These are phyloP conservation scores for Graptemys geographica DNA, from an alignment of 2,797 vertebrate genomes.

Conservation along the genomic window DNA sequence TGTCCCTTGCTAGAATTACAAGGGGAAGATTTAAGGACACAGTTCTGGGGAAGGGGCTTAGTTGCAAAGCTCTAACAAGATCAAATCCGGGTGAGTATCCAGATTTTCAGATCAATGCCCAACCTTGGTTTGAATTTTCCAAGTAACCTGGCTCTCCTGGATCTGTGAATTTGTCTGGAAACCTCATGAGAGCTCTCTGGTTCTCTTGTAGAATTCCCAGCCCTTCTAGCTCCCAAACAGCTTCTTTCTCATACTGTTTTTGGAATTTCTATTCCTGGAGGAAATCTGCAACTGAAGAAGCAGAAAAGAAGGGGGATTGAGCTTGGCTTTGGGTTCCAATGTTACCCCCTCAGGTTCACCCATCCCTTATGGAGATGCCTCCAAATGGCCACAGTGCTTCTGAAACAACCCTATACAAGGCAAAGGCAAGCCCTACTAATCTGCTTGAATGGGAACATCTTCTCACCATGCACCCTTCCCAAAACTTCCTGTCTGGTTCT, in stretches of 20 bases:
- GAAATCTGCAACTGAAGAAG: neutral
- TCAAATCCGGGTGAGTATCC: conserved; percentile 31
- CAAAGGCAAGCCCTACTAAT: neutral
- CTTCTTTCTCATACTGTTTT: conserved; percentile 32
- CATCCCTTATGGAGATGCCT: neutral
- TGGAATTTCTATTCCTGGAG: neutral
- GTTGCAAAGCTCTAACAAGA: accelerated
- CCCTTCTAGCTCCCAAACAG: neutral
- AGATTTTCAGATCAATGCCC: conserved; percentile 40
- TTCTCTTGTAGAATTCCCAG: conserved; percentile 53
- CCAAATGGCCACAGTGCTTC: neutral
- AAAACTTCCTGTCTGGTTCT: neutral
- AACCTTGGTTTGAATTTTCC: conserved; percentile 3
- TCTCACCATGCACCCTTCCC: neutral
- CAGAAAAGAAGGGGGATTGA: neutral
- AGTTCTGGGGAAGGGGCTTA: conserved; percentile 4
- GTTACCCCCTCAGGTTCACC: neutral
- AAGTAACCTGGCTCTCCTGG: conserved; percentile 43
- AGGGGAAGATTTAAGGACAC: neutral
- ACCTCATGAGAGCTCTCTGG: neutral
- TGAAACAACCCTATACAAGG: accelerated
- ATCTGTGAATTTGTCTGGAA: neutral
- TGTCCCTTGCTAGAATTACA: neutral
- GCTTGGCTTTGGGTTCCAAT: neutral
- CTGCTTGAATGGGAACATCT: neutral